Percentiles rank a stretch among this genome's conserved stretches.
Evolutionary conservation across 1,140 invertebrate genomes (phyloP).

Genomic region (Trichonephila inaurata): DNA sequence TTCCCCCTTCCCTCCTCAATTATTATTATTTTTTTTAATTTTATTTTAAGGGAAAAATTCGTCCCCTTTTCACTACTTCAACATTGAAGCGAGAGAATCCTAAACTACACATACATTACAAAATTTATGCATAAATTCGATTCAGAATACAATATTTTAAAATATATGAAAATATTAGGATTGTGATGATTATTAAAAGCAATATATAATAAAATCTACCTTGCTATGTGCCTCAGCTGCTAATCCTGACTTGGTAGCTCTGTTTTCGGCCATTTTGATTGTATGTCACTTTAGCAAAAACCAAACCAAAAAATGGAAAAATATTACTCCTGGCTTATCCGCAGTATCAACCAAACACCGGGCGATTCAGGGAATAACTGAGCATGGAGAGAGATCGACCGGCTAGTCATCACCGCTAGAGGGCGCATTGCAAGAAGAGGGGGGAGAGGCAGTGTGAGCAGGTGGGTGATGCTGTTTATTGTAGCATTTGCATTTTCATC

Average conservation of each 20-base stretch:
- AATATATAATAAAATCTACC: constrained; percentile 83
- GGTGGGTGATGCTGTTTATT: constrained; percentile 3
- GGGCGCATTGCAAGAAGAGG: background rate
- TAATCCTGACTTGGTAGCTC: constrained; percentile 95
- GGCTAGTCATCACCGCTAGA: constrained; percentile 46
- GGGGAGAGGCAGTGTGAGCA: background rate
- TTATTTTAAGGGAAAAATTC: too few species aligned
- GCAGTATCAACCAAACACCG: background rate
- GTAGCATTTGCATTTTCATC: constrained; percentile 11
- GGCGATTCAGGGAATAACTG: background rate
- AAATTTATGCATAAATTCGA: too few species aligned
- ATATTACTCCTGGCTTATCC: background rate
- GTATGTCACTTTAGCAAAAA: constrained; percentile 1
- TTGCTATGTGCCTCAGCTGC: constrained; percentile 95
- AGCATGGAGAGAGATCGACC: constrained; percentile 52
- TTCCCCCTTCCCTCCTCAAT: too few species aligned
- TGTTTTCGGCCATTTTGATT: constrained; percentile 88
- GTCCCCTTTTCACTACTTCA: too few species aligned
- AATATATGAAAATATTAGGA: too few species aligned
- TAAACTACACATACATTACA: too few species aligned
- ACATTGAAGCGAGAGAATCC: too few species aligned
- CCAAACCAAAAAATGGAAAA: constrained; percentile 25
- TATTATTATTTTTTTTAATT: too few species aligned
- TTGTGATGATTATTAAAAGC: background rate
- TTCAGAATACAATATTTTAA: too few species aligned